These are phyloP conservation scores for Numenius phaeopus DNA, from an alignment of 2,797 vertebrate species.

Conservation along the genomic window DNA sequence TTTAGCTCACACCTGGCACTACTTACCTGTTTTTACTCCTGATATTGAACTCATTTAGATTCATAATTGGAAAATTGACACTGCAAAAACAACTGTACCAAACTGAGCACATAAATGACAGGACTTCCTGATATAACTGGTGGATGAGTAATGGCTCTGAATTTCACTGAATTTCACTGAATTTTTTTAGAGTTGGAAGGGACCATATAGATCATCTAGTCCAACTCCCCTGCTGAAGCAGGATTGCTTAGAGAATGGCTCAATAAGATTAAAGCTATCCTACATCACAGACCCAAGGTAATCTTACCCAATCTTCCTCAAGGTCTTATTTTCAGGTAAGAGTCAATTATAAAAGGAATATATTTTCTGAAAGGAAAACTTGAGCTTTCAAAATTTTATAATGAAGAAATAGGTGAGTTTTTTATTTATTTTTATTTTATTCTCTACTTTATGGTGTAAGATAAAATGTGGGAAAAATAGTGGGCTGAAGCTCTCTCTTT, in stretches of 20 bases:
- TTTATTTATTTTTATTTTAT: neutral
- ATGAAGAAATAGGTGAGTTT: neutral
- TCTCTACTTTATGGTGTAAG: neutral
- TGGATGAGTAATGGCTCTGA: neutral
- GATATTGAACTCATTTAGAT: neutral
- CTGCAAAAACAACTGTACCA: neutral
- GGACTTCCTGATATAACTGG: neutral
- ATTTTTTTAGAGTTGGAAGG: no score
- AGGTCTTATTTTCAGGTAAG: neutral
- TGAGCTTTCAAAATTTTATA: neutral
- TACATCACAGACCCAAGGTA: neutral
- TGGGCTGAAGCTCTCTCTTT: neutral
- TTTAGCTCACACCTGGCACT: neutral
- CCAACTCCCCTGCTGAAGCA: no score
- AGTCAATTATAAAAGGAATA: neutral
- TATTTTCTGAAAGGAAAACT: neutral
- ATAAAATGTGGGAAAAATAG: neutral
- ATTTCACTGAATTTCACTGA: no score
- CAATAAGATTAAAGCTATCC: neutral
- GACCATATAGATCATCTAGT: no score
- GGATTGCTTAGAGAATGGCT: no score
- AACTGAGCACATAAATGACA: neutral
- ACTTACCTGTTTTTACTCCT: neutral
- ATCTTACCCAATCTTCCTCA: neutral
- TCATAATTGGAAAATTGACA: neutral